Base-by-base conservation (phyloP, 2,888 invertebrate species). In the Maniola hyperantus region DNA sequence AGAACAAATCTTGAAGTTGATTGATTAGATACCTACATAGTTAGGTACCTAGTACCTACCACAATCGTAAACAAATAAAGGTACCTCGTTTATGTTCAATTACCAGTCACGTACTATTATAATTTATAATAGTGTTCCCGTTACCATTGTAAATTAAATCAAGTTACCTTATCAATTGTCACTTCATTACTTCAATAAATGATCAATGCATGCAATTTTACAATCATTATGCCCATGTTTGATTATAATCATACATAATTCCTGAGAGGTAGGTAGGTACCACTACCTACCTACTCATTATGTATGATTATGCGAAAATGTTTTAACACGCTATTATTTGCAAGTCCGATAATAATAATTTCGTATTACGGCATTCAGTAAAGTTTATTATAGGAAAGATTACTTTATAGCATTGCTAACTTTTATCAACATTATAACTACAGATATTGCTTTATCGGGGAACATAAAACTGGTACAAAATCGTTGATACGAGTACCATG, bases 381-480 rank as follows among this genome's bases (percentile, higher is more conserved):
- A 73, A 74, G 72, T 73, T 72, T 74, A 76, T 77, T 75, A 73
- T 72, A 67, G 64, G 62, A 60, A 57, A 70, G 67, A 73, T 76
- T 76, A 71, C 76, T 77, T 73, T 79, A 79, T 78, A 73, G 75
- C 76, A 71, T 68, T 71, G 73, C 71, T 71, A 68, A 78, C 76
- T 84, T 83, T 86, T 89, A 88, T 89, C 89, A 83, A 84, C 81
- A 82, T 84, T 86, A 88, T 85, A 88, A 85, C 79, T 84, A 77
- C 78, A 82, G 87, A 88, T 88, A 88, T 74, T 72, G 79, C 75
- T 76, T 81, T 90, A 91, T 91, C 89, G 76, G 57, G 60, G 74
- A 73, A 83, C 85, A 87, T 89, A 89, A 89, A 89, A 85, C 77
- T 83, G 76, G 78, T 81, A 85, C 83, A 84, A 85, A 86, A 79